Conservation (phyloP, 2,797 vertebrate genomes). For the Spizella passerina region DNA sequence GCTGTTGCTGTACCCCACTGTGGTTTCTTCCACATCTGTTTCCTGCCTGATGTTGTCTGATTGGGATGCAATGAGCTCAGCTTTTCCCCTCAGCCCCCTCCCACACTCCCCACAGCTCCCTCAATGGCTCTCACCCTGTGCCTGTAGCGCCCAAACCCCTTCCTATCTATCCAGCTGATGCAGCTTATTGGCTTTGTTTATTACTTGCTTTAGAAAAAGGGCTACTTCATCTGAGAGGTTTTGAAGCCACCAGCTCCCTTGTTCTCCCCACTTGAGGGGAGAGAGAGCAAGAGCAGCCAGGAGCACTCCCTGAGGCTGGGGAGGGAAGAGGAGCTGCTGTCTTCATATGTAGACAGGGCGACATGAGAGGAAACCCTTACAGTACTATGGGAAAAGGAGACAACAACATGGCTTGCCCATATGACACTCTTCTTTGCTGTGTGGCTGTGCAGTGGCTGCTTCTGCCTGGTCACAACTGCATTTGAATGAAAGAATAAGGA, state of each 20-base stretch:
- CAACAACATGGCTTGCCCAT: no score
- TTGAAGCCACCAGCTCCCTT: background rate
- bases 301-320: background rate
- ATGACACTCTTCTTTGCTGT: background rate
- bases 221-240: background rate
- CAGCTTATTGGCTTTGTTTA: slow-evolving; percentile 9
- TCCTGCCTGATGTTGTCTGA: slow-evolving; percentile 72
- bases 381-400: background rate
- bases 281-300: background rate
- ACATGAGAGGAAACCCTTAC: background rate
- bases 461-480: background rate
- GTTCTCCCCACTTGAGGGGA: background rate
- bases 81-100: slow-evolving; percentile 70
- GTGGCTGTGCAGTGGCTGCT: background rate
- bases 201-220: slow-evolving; percentile 17
- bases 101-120: slow-evolving; percentile 58
- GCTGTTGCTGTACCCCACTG: slow-evolving; percentile 58
- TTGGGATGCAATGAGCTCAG: slow-evolving; percentile 77
- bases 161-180: background rate
- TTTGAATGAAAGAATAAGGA: background rate
- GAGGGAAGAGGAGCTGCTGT: background rate
- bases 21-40: slow-evolving; percentile 78
- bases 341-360: background rate
- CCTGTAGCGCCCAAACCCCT: slow-evolving; percentile 14
- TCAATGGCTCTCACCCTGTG: slow-evolving; percentile 55